Percentiles rank a stretch among this genome's conserved stretches.
Evolutionary conservation across 2,888 invertebrate genomes (phyloP).

Genomic region (Disparrhopalites patrizii): DNA sequence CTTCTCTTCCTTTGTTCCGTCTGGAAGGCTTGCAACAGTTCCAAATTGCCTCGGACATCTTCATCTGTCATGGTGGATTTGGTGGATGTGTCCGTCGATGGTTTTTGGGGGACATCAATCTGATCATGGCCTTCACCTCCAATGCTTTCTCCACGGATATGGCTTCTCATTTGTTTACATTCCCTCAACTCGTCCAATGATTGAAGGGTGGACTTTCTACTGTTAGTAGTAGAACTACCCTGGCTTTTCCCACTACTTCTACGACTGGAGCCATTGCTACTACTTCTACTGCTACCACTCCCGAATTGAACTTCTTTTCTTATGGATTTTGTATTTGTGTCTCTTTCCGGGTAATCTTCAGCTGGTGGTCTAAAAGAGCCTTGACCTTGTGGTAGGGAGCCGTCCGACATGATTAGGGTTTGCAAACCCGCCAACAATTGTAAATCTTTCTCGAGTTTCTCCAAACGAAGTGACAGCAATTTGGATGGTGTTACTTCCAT

Average conservation of each 20-base stretch:
- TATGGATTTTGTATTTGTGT: background rate
- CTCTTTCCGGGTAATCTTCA: slow-evolving; percentile 18
- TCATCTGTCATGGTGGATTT: slow-evolving; percentile 7
- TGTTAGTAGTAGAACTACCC: background rate
- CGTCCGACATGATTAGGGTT: slow-evolving; percentile 26
- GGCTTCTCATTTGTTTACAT: no score
- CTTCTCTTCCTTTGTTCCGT: slow-evolving; percentile 23
- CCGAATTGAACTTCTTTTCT: background rate
- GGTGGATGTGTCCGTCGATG: no score
- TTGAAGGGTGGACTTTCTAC: no score
- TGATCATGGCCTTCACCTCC: no score
- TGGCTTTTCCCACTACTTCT: background rate
- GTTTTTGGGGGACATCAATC: background rate
- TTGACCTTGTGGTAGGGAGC: background rate
- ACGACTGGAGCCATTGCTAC: background rate
- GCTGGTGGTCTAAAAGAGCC: no score
- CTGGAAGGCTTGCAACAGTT: slow-evolving; percentile 25
- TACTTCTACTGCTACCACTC: background rate
- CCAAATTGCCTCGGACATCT: background rate
- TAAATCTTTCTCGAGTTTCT: slow-evolving; percentile 40
- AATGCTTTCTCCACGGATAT: no score
- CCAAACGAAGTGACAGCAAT: slow-evolving; percentile 21
- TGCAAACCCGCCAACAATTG: slow-evolving; percentile 35
- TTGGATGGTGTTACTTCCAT: slow-evolving; percentile 4
- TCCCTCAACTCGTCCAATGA: no score